Base-by-base conservation (phyloP, 2,797 vertebrate species). In the Potorous gilbertii region DNA sequence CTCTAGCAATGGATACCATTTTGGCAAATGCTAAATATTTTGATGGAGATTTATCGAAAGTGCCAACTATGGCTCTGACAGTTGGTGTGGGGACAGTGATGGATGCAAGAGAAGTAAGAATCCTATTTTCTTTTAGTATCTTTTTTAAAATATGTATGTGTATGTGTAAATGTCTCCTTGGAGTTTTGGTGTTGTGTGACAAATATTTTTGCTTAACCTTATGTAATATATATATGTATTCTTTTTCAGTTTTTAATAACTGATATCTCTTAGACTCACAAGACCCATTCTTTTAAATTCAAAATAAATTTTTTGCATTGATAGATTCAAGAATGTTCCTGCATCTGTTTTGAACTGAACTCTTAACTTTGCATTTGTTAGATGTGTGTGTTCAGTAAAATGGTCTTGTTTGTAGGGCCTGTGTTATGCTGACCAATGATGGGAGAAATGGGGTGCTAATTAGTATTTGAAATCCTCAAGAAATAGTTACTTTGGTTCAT, bases 71-170 rank as follows among this genome's bases (percentile, higher is more conserved):
- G 99, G 99, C 99, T 62, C 97, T 99, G 81, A 99, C 99, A 81
- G 99, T 99, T 98, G 99, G 99, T 97, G 99, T 99, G 96, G 99
- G 99, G 94, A 99, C 99, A 94, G 99, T 99, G 96, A 99, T 99
- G 99, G 99, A 99, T 98, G 98, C 99, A 97, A 99, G 98, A 98
- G 99, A 99, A 98, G 99, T 99, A 99, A 99, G 98, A 97, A 95
- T 62, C 96, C 9, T 94, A 91, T 92, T 97, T 18, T 91, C 97
- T 94, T 98, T 94, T 94, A 16, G 52, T 54, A 1, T 50, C 52
- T 93, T 97, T 96, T 96, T 96, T 97, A 96, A 96, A 96, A 97
- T 97, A 96, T 98, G 52, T 52, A 6, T 52, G 52, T 52, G 52
- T 52, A 4, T 52, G 50, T 52, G 50, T 52, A 96, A 97, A 34